Evolutionary conservation across 2,113 vertebrate genomes (phyloP).

Genomic region (Phyllostomus discolor): DNA sequence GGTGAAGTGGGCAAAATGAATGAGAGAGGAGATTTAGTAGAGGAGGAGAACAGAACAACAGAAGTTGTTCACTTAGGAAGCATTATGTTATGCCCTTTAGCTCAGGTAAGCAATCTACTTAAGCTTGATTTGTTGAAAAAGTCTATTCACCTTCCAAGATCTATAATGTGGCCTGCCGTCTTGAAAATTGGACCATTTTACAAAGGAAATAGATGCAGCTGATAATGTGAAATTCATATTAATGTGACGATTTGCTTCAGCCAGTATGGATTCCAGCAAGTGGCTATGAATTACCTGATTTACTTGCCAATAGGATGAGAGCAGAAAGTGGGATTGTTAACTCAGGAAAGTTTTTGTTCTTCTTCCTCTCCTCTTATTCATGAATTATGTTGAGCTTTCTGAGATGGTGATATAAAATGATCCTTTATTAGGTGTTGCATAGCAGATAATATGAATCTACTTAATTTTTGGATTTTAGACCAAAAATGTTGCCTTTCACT

Average conservation of each 20-base stretch:
- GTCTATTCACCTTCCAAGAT: neutral
- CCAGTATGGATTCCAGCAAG: neutral
- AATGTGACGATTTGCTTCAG: neutral
- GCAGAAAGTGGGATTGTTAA: neutral
- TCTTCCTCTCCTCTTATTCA: neutral
- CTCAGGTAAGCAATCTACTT: neutral
- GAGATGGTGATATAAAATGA: neutral
- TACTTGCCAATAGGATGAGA: neutral
- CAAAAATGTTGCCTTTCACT: neutral
- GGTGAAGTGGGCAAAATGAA: neutral
- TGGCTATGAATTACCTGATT: neutral
- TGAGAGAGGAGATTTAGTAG: neutral
- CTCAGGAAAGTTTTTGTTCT: neutral
- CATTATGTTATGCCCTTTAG: neutral
- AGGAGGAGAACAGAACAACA: neutral
- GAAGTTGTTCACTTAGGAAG: neutral
- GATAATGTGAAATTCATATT: neutral
- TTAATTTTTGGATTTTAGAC: constrained; percentile 9
- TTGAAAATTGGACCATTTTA: neutral
- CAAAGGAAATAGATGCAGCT: neutral
- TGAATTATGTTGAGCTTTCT: neutral
- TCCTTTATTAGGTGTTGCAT: neutral
- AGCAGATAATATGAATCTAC: neutral
- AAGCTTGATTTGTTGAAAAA: neutral
- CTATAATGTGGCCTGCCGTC: neutral